Evolutionary conservation across 2,888 invertebrate species (phyloP), one percentile per base, ranked within the genome.

Genomic region (Halictus quadricinctus): DNA sequence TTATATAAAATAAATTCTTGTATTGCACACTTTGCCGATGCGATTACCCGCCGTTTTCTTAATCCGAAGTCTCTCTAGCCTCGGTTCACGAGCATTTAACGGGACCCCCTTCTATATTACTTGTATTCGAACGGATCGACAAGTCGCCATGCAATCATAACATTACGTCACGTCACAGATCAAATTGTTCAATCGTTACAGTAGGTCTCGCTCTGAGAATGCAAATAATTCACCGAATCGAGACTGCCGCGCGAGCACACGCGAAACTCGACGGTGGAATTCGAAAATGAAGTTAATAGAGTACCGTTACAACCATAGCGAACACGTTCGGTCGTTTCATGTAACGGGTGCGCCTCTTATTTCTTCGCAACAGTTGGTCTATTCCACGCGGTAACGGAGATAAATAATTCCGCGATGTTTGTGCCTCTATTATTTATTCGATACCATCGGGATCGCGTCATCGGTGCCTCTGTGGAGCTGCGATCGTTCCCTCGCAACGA

Each of bases 371-470:
- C 77, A n/a, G 74, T 58, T 78, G 81, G 70, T 21, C 72, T 79
- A 76, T 81, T 84, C 79, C 58, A 43, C 75, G 54, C 76, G 25
- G 58, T 46, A 85, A 84, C 46, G 64, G n/a, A 50, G 73, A 80
- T 73, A 85, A 80, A 85, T 78, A 77, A 78, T 64, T 64, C n/a
- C 29, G 15, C 29, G 64, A 29, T 64, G 64, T 29, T 64, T 29
- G 15, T 15, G 25, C 25, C 29, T 64, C 36, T 25, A 48, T 84
- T 77, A 75, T 85, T 85, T 78, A 66, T 54, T 75, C 66, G 25
- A 58, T 76, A 78, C 72, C 75, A 70, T 15, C 72, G 66, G 64
- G 72, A 80, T 84, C 84, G 84, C 84, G 72, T 80, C 80, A 80
- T 29, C 15, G 64, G 7, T 2, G 3, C 15, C 25, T 6, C 58